Percentiles rank a stretch among this genome's conserved stretches.
Conservation (phyloP, 2,888 invertebrate genomes). For the Erannis defoliaria region DNA sequence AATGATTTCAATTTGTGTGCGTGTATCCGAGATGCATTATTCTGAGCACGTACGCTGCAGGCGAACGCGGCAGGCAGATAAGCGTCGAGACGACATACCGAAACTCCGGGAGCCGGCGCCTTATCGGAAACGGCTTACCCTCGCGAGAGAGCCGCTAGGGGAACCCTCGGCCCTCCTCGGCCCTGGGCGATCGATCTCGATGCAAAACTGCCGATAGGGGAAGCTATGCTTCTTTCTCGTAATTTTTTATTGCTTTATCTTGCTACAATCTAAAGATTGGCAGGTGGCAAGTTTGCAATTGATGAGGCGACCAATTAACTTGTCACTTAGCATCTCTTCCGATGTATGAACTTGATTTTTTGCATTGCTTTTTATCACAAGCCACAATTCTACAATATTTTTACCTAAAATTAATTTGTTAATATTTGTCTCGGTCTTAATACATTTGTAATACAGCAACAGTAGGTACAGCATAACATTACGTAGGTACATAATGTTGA, state of each 20-base stretch:
- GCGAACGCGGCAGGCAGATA: slow-evolving; percentile 81
- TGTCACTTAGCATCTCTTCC: slow-evolving; percentile 12
- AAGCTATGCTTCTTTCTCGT: slow-evolving; percentile 71
- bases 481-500: too few species aligned
- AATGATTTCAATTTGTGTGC: slow-evolving; percentile 78
- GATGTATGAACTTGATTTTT: slow-evolving; percentile 12
- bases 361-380: neutral
- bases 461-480: too few species aligned
- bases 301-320: slow-evolving; percentile 35
- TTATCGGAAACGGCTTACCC: slow-evolving; percentile 87
- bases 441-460: too few species aligned
- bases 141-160: slow-evolving; percentile 72
- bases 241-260: slow-evolving; percentile 74
- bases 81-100: slow-evolving; percentile 73
- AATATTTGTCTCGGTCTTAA: neutral
- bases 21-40: slow-evolving; percentile 77
- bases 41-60: slow-evolving; percentile 77
- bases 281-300: slow-evolving; percentile 49
- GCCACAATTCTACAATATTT: neutral
- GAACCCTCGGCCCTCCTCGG: slow-evolving; percentile 52
- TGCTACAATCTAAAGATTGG: slow-evolving; percentile 48
- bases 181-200: slow-evolving; percentile 81
- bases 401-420: neutral
- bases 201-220: slow-evolving; percentile 80
- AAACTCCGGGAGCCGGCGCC: slow-evolving; percentile 71